Conservation (phyloP, 2,888 invertebrate species). For the Heliconius hortense region DNA sequence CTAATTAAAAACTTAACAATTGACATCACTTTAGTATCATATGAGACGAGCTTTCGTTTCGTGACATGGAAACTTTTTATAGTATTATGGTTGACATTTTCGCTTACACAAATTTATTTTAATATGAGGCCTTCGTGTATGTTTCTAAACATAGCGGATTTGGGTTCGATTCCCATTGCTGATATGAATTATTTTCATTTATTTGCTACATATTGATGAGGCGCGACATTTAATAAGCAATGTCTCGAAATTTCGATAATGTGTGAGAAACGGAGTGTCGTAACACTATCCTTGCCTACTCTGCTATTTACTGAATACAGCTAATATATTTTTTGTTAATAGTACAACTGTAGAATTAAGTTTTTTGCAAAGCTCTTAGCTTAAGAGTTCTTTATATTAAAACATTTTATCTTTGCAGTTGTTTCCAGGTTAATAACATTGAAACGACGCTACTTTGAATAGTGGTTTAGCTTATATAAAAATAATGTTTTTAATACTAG, state of each 20-base stretch:
- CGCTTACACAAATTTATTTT: background rate
- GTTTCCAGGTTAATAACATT: constrained; percentile 9
- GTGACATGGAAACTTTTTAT: background rate
- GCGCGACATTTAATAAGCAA: no score
- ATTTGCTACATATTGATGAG: no score
- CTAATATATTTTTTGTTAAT: background rate
- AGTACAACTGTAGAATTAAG: background rate
- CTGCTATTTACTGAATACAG: background rate
- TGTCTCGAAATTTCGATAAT: background rate
- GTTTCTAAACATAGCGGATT: background rate
- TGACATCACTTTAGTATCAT: background rate
- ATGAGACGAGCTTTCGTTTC: background rate
- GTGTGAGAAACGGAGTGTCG: background rate
- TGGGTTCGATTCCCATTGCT: background rate
- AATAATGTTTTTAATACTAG: background rate
- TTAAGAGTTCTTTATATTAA: background rate
- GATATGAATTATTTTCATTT: no score
- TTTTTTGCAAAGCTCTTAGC: background rate
- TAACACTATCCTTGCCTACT: background rate
- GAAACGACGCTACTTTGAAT: constrained; percentile 9
- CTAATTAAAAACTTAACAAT: background rate
- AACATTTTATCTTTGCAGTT: background rate
- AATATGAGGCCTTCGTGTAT: background rate
- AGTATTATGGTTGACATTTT: background rate
- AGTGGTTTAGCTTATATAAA: background rate